These are phyloP conservation scores for Eupithecia tripunctaria DNA, from an alignment of 2,888 invertebrate genomes.

Conservation along the genomic window DNA sequence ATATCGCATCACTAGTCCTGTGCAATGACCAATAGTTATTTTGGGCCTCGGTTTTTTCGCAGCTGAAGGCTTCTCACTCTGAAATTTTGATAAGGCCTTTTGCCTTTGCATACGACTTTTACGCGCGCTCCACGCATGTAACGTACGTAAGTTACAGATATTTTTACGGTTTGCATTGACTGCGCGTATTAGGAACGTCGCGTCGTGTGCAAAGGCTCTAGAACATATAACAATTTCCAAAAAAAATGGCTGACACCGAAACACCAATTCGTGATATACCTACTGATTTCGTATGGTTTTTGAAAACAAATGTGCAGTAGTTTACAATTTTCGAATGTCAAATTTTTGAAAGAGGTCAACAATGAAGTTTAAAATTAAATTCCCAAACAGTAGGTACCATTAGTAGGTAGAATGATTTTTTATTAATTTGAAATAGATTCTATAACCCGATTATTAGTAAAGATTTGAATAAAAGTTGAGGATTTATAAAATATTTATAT, in stretches of 20 bases:
- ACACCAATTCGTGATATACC: conserved; percentile 26
- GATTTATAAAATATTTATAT: neutral
- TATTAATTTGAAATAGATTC: neutral
- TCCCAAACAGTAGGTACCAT: neutral
- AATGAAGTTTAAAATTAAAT: neutral
- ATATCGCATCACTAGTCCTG: conserved; percentile 93
- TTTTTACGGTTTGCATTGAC: neutral
- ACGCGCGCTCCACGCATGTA: too few relatives aligned
- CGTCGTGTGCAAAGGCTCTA: conserved; percentile 5
- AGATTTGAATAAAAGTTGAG: neutral
- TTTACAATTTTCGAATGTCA: conserved; percentile 28
- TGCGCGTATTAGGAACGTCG: neutral
- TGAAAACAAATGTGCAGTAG: conserved; percentile 13
- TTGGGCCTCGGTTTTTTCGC: conserved; percentile 85
- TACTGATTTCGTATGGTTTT: neutral
- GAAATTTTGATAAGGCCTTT: conserved; percentile 27
- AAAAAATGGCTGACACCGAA: conserved; percentile 1
- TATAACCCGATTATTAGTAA: neutral
- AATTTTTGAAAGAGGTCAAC: neutral
- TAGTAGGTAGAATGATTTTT: neutral
- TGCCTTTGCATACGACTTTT: conserved; percentile 8
- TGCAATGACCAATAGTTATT: conserved; percentile 99
- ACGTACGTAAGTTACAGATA: neutral
- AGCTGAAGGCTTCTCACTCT: conserved; percentile 41
- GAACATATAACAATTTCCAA: neutral